These are phyloP conservation scores for Myodes glareolus DNA, from an alignment of 2,113 vertebrate genomes.

Conservation along the genomic window DNA sequence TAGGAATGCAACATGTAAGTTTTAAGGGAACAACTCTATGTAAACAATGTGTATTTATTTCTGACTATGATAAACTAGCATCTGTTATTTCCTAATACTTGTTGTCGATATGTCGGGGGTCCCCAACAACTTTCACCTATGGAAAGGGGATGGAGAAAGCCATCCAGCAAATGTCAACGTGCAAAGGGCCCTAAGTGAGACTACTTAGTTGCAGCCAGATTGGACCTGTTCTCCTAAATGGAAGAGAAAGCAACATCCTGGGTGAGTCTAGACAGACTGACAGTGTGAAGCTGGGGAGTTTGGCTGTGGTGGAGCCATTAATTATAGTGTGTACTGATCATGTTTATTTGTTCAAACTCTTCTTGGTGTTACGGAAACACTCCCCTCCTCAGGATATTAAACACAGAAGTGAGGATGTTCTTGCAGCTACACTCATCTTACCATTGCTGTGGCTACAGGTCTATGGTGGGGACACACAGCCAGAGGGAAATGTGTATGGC, in stretches of 20 bases:
- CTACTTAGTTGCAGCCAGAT: background rate
- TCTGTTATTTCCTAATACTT: background rate
- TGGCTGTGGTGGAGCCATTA: constrained; percentile 84
- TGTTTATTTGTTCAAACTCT: constrained; percentile 88
- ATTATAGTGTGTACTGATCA: constrained; percentile 82
- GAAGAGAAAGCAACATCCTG: constrained; percentile 54
- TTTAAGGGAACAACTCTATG: background rate
- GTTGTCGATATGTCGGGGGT: background rate
- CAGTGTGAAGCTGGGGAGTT: constrained; percentile 73
- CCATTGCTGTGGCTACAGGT: constrained; percentile 78
- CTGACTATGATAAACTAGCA: background rate
- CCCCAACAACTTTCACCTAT: background rate
- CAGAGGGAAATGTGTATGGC: constrained; percentile 61
- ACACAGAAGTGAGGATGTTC: constrained; percentile 67
- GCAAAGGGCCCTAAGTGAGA: background rate
- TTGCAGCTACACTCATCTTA: constrained; percentile 76
- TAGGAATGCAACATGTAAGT: background rate
- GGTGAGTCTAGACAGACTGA: constrained; percentile 65
- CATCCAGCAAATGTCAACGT: background rate
- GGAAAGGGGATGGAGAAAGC: background rate
- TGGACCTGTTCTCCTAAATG: background rate
- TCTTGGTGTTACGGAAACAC: constrained; percentile 83
- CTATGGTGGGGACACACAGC: constrained; percentile 73
- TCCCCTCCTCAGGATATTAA: constrained; percentile 65
- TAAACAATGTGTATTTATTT: background rate